These are phyloP conservation scores for Anoura caudifer DNA, from an alignment of 2,113 vertebrate species.

Conservation along the genomic window DNA sequence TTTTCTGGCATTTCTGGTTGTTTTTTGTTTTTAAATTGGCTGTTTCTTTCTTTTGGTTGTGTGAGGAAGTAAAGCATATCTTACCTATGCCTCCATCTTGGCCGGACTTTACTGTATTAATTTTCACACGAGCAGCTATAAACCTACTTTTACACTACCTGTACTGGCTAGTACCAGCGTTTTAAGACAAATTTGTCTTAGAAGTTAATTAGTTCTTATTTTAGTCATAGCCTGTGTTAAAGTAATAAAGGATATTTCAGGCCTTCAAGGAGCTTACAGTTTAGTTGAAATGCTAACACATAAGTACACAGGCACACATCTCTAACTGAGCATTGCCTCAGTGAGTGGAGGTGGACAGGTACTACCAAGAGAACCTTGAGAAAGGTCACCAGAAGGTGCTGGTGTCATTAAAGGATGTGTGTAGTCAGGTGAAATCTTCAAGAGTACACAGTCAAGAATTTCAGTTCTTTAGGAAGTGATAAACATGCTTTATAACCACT, in stretches of 20 bases:
- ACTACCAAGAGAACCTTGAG: not conserved
- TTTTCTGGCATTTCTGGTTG: too few species aligned
- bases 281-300: not conserved
- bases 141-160: not conserved
- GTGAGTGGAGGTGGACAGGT: not conserved
- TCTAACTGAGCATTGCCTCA: not conserved
- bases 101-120: not conserved
- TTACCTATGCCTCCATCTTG: too few species aligned
- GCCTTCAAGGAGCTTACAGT: not conserved
- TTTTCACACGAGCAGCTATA: not conserved
- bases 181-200: not conserved
- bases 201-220: not conserved
- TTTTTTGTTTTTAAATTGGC: too few species aligned
- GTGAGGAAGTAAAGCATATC: too few species aligned
- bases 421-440: not conserved
- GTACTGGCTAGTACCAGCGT: not conserved
- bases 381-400: not conserved
- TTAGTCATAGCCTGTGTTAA: not conserved
- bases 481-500: not conserved
- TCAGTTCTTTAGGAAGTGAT: not conserved
- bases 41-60: too few species aligned
- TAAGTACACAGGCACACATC: fast-evolving
- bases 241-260: not conserved
- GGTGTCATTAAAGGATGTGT: not conserved
- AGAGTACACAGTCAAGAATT: not conserved